Evolutionary conservation across 92 coral and sea anemone genomes (phyloP).

Genomic region (Palythoa caribaeorum): DNA sequence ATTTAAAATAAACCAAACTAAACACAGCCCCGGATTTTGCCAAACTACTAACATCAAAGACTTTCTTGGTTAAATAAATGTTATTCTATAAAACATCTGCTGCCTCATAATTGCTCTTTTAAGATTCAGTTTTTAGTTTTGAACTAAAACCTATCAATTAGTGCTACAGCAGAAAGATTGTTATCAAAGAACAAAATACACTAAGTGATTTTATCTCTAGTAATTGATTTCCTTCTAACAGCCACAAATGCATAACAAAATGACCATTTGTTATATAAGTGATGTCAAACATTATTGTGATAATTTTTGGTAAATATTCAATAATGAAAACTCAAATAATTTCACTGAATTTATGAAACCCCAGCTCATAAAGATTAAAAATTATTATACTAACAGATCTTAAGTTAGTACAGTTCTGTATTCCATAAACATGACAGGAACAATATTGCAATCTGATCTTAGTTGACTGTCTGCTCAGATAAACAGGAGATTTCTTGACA

Average conservation of each 20-base stretch:
- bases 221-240: background rate
- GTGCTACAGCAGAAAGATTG: background rate
- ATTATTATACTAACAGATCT: background rate
- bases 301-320: background rate
- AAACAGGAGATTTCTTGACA: no score
- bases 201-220: background rate
- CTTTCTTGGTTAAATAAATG: background rate
- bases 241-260: background rate
- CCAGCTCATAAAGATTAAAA: background rate
- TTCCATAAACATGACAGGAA: background rate
- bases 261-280: background rate
- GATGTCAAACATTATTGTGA: no score
- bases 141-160: constrained; percentile 7
- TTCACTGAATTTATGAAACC: background rate
- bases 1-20: background rate
- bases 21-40: background rate
- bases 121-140: background rate
- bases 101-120: background rate
- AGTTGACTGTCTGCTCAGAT: background rate
- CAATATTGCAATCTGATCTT: background rate
- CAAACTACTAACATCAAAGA: background rate
- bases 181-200: background rate
- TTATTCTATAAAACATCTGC: background rate
- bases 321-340: background rate
- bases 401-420: background rate